Percentiles rank a stretch among this genome's conserved stretches.
phyloP scores from a whole-genome alignment of 2,888 invertebrate genomes.

The Myopa tessellatipennis region DNA sequence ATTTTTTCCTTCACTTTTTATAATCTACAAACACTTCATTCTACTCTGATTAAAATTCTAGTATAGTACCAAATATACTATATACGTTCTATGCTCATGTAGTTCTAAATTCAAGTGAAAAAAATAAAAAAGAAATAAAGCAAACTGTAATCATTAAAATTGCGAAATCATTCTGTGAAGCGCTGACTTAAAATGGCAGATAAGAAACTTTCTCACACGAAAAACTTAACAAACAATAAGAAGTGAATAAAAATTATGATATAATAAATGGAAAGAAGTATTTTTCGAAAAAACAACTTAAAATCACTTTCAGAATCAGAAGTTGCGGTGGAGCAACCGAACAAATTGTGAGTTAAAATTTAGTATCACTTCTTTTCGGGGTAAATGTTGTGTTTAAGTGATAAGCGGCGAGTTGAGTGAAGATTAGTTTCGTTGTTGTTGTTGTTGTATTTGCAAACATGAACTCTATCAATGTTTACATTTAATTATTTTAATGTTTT shows the following conservation, averaged over 20 bases:
- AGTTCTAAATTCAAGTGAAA: not conserved
- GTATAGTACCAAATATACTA: too few relatives aligned
- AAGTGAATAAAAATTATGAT: not conserved
- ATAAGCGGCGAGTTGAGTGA: slow-evolving; percentile 6
- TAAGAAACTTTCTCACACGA: slow-evolving; percentile 33
- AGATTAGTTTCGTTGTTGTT: not conserved
- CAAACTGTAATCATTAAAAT: too few relatives aligned
- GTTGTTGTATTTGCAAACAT: not conserved
- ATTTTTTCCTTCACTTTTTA: not conserved
- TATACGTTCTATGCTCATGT: too few relatives aligned
- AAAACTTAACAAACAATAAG: slow-evolving; percentile 8
- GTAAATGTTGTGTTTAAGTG: slow-evolving; percentile 19
- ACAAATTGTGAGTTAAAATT: not conserved
- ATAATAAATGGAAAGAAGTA: not conserved
- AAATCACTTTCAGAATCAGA: slow-evolving; percentile 21
- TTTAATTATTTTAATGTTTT: slow-evolving; percentile 34
- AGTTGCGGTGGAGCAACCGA: slow-evolving; percentile 19
- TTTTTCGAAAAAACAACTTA: not conserved
- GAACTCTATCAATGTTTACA: slow-evolving; percentile 31
- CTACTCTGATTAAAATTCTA: not conserved
- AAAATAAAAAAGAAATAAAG: not conserved
- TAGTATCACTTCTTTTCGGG: not conserved
- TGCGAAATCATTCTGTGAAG: not conserved
- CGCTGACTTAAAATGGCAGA: slow-evolving; percentile 17
- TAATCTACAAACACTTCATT: not conserved